These are phyloP conservation scores for Ips nitidus DNA, from an alignment of 1,140 invertebrate species.

Conservation along the genomic window DNA sequence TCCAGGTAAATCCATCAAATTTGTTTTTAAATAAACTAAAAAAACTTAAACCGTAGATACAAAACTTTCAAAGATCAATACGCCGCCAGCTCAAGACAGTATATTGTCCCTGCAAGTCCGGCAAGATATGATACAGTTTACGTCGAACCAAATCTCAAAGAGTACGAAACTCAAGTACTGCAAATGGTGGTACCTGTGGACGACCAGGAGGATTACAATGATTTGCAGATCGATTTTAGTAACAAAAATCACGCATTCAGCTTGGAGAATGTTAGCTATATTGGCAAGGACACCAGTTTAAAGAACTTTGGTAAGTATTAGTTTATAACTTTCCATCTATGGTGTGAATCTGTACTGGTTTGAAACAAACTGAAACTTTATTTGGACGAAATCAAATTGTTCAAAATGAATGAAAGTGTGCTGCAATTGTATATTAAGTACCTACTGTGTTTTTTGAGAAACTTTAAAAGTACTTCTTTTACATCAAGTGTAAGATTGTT, in stretches of 20 bases:
- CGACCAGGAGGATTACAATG: constrained; percentile 73
- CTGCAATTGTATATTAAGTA: too few species aligned
- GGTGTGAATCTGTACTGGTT: not conserved
- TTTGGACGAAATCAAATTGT: too few species aligned
- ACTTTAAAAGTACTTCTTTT: too few species aligned
- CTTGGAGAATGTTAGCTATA: constrained; percentile 81
- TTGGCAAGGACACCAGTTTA: constrained; percentile 73
- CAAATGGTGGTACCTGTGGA: constrained; percentile 86
- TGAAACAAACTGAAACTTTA: too few species aligned
- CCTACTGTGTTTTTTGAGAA: too few species aligned
- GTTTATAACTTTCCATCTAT: not conserved
- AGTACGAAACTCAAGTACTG: constrained; percentile 85
- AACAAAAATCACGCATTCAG: constrained; percentile 85
- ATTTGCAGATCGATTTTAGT: constrained; percentile 83
- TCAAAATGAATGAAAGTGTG: too few species aligned
- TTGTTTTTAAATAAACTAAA: not conserved
- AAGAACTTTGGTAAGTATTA: constrained; percentile 47
- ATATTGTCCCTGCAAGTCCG: constrained; percentile 63
- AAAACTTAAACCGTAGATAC: constrained; percentile 59
- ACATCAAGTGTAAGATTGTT: too few species aligned
- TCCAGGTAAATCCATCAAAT: constrained; percentile 67
- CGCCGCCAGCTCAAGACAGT: constrained; percentile 62
- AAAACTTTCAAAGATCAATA: constrained; percentile 79
- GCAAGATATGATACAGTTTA: constrained; percentile 77
- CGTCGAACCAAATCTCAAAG: constrained; percentile 75